These are phyloP conservation scores for Dryobotodes eremita DNA, from an alignment of 2,888 invertebrate genomes.

Conservation along the genomic window DNA sequence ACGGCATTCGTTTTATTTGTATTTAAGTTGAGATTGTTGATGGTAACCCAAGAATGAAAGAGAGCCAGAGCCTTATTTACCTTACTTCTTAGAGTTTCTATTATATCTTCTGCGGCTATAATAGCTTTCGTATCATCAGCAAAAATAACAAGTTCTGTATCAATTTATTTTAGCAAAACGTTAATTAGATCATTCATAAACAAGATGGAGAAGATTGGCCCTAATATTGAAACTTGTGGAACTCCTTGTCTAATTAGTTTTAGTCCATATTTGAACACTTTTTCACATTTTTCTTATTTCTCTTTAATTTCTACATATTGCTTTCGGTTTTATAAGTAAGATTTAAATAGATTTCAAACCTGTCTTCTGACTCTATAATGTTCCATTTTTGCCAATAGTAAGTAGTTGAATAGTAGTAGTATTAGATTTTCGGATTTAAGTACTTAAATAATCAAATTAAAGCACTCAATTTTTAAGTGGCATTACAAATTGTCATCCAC, in stretches of 20 bases:
- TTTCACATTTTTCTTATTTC: neutral
- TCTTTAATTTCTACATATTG: slow-evolving; percentile 1
- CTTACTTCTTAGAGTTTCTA: neutral
- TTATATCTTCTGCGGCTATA: neutral
- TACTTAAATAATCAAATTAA: neutral
- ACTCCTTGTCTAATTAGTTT: neutral
- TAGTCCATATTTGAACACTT: neutral
- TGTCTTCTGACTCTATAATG: neutral
- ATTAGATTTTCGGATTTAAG: neutral
- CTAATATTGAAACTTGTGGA: neutral
- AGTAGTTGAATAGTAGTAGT: too few species aligned
- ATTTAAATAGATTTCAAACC: too few species aligned
- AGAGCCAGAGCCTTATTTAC: neutral
- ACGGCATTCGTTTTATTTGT: neutral
- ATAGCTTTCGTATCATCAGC: neutral
- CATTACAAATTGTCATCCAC: neutral
- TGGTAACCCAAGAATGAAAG: neutral
- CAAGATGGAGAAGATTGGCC: neutral
- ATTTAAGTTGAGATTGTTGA: neutral
- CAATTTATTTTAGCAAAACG: neutral
- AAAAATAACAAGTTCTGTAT: neutral
- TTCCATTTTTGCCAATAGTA: neutral
- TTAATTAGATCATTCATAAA: neutral
- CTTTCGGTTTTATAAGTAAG: neutral
- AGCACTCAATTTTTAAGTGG: neutral